Evolutionary conservation across 2,888 invertebrate species (phyloP), one percentile per base, ranked within the genome.

Genomic region (Drosophila lutescens): DNA sequence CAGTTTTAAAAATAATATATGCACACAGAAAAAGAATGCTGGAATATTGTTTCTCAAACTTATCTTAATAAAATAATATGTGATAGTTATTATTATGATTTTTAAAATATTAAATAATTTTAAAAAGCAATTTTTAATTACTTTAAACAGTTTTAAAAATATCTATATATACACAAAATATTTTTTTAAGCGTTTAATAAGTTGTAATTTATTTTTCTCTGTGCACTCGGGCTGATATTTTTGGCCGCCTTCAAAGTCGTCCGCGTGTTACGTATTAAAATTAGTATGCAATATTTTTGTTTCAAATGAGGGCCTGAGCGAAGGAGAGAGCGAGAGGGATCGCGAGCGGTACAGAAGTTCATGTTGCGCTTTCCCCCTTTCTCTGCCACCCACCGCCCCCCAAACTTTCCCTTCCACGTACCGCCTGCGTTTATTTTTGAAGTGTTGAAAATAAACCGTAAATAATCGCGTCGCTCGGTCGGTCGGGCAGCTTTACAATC

Each of bases 361-460:
- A 84, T 78, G 71, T 73, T 74, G 77, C 69, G 70, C 44, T 78
- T 70, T 83, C 49, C 54, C 67, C 65, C 68, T 60, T 60, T 59
- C 17, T 32, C 32, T 15, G 23, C 61, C 38, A 40, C 17, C 17
- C 15, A 5, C 30, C 12, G 8, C 57, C 17, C 44, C 51, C 4
- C 60, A 44, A 17, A 20, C 23, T 41, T 47, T 41, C 26, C 63
- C 59, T n/a, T 20, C 17, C 30, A 46, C 49, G 51, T 46, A 60
- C 67, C 63, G 67, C 62, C 43, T 59, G 53, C 54, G 81, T 85
- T 85, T 86, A 86, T 86, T 85, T 85, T 76, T 74, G 85, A 86
- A 86, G 89, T 87, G 79, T 86, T 85, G 88, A 85, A 85, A 85
- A 85, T 85, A 84, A 88, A 85, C 88, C 88, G 87, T 85, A 88